Evolutionary conservation across 2,797 vertebrate species (phyloP).

Genomic region (Phalloptychus januarius): DNA sequence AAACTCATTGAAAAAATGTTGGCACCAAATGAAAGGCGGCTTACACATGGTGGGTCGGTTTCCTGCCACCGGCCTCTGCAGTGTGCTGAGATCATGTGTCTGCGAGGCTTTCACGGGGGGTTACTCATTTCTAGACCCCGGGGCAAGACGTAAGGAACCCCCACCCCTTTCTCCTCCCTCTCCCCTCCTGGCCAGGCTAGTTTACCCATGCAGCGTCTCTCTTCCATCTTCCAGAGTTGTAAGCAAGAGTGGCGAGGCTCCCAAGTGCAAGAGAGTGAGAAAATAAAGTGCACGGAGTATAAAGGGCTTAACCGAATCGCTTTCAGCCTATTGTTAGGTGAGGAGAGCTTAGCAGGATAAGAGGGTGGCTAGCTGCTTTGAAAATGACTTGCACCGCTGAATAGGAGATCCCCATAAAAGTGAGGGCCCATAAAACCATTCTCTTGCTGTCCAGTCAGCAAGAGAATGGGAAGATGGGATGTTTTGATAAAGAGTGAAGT

Average conservation of each 20-base stretch:
- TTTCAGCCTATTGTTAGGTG: slow-evolving; percentile 98
- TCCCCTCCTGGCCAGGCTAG: slow-evolving; percentile 73
- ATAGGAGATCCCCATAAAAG: slow-evolving; percentile 92
- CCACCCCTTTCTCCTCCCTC: slow-evolving; percentile 68
- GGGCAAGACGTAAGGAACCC: slow-evolving; percentile 84
- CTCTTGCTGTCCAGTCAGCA: slow-evolving; percentile 61
- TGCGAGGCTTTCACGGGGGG: slow-evolving; percentile 84
- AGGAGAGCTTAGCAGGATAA: slow-evolving; percentile 95
- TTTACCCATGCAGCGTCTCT: slow-evolving; percentile 25
- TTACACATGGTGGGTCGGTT: slow-evolving; percentile 84
- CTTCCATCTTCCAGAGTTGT: slow-evolving; percentile 75
- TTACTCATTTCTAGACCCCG: slow-evolving; percentile 86
- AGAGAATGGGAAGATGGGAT: too few species aligned
- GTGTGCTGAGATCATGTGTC: slow-evolving; percentile 88
- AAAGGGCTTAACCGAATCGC: slow-evolving; percentile 96
- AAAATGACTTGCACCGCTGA: slow-evolving; percentile 96
- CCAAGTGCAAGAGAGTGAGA: slow-evolving; percentile 84
- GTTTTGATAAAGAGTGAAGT: slow-evolving; percentile 76
- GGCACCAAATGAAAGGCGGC: slow-evolving; percentile 85
- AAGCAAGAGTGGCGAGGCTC: slow-evolving; percentile 72
- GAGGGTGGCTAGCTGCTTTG: slow-evolving; percentile 96
- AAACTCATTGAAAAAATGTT: slow-evolving; percentile 86
- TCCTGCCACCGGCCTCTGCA: slow-evolving; percentile 83
- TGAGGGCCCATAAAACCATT: slow-evolving; percentile 85
- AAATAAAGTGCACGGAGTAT: slow-evolving; percentile 94